Base-by-base conservation (phyloP, 2,797 vertebrate genomes). In the Peromyscus attwateri region DNA sequence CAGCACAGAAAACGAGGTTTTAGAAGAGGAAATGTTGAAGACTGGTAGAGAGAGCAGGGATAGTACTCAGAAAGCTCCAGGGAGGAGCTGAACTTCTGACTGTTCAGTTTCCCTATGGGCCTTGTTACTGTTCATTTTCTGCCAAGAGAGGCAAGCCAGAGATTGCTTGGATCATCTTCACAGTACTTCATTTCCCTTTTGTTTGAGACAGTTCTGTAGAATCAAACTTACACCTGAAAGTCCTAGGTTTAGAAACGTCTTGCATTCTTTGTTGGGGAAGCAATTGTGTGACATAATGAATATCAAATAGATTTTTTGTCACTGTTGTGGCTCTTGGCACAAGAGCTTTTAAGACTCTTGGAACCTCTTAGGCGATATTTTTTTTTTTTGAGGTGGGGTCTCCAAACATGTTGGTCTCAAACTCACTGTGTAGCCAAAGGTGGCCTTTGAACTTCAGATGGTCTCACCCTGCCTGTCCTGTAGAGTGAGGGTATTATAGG, bases 151-250 rank as follows among this genome's bases (percentile, higher is more conserved):
- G 57, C 91, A 76, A 81, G 71, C 75, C 70, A 90, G 43, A 87
- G 57, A 77, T 62, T 89, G 66, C 25, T 88, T 81, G 71, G 60
- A 92, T 46, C 93, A 55, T 83, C 89, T 95, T 96, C 62, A 52
- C 40, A 89, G 81, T 64, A 40, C 11, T 34, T 84, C 52, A 55
- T 95, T 89, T 89, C 27, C n/a, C 19, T 94, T 92, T 88, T 83
- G 87, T 92, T 81, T 77, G 89, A 95, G 82, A 10, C 77, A 77
- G 43, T 75, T 92, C 64, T 40, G 64, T 57, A 60, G 92, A 94
- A 92, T 70, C 64, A 89, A 87, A 92, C 64, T 21, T 10, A 37
- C 57, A 55, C 64, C 82, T 60, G 25, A 94, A 75, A 52, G 43
- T 57, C 34, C 43, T 84, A 43, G 43, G 14, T 73, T 90, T 80